Conservation (phyloP, 2,888 invertebrate species). For the Atherix ibis region DNA sequence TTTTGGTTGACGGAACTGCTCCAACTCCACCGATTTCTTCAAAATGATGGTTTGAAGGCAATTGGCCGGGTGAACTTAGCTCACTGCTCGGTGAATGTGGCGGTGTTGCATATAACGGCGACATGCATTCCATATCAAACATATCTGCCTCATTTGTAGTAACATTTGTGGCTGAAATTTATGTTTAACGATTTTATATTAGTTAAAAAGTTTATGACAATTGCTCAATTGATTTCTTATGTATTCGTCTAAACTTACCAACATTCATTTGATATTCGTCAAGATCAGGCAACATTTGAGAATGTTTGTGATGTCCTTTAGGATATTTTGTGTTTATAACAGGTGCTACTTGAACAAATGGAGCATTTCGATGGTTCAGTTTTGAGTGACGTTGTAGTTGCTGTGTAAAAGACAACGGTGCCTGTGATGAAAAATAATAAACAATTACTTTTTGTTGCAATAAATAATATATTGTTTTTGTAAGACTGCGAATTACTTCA, state of each 20-base stretch:
- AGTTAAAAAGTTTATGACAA: background rate
- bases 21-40: slow-evolving; percentile 26
- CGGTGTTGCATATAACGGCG: slow-evolving; percentile 67
- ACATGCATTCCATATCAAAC: slow-evolving; percentile 35
- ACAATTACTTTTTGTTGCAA: background rate
- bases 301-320: slow-evolving; percentile 22
- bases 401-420: slow-evolving; percentile 79
- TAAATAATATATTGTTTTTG: background rate
- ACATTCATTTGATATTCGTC: slow-evolving; percentile 29
- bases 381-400: slow-evolving; percentile 53
- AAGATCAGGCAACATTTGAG: slow-evolving; percentile 31
- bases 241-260: slow-evolving; percentile 15
- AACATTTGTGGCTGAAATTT: slow-evolving; percentile 10
- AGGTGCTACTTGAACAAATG: slow-evolving; percentile 22
- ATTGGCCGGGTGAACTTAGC: slow-evolving; percentile 36
- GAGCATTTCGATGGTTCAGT: slow-evolving; percentile 29
- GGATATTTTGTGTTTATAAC: slow-evolving; percentile 26
- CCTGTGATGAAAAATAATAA: slow-evolving; percentile 18
- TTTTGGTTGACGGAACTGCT: slow-evolving; percentile 4
- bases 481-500: slow-evolving; percentile 30
- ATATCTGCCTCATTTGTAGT: slow-evolving; percentile 31
- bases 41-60: slow-evolving; percentile 28
- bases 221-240: background rate
- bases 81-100: slow-evolving; percentile 58
- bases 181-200: background rate